Percentiles rank a stretch among this genome's conserved stretches.
Evolutionary conservation across 2,888 invertebrate species (phyloP).

Genomic region (Molanna angustata): DNA sequence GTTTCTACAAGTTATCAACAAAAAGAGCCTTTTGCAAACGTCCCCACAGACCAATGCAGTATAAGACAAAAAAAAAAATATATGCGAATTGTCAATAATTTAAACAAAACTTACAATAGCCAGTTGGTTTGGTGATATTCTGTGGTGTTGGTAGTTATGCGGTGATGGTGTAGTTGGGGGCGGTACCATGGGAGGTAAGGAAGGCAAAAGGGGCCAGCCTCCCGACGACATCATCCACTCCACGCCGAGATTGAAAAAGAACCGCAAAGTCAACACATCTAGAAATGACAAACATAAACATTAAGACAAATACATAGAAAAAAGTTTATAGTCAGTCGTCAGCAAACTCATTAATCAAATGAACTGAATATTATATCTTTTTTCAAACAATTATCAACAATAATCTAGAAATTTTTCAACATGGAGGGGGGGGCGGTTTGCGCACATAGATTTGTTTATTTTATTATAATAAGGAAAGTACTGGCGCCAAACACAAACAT

Average conservation of each 20-base stretch:
- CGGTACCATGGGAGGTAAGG: slow-evolving; percentile 31
- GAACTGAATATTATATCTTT: slow-evolving; percentile 6
- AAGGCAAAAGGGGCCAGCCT: slow-evolving; percentile 42
- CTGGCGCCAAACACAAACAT: no score
- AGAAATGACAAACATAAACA: no score
- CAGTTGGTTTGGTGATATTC: slow-evolving; percentile 27
- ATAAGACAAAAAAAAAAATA: no score
- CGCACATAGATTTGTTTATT: no score
- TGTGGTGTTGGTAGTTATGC: slow-evolving; percentile 34
- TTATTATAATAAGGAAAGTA: no score
- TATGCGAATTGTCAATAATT: not conserved
- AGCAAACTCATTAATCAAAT: not conserved
- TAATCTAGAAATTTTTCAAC: no score
- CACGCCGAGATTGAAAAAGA: slow-evolving; percentile 66
- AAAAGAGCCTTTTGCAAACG: no score
- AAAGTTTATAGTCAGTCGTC: not conserved
- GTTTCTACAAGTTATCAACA: no score
- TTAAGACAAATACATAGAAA: no score
- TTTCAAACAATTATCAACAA: not conserved
- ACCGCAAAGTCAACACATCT: slow-evolving; percentile 62
- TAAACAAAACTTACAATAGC: slow-evolving; percentile 17
- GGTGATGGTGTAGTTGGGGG: slow-evolving; percentile 37
- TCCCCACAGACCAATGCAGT: no score
- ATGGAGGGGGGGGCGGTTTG: no score
- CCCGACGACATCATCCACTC: slow-evolving; percentile 46